A percentile compares a stretch with the other conserved stretches of the same genome.
Conservation (phyloP, 1,140 invertebrate genomes). For the Heliothis subflexa region DNA sequence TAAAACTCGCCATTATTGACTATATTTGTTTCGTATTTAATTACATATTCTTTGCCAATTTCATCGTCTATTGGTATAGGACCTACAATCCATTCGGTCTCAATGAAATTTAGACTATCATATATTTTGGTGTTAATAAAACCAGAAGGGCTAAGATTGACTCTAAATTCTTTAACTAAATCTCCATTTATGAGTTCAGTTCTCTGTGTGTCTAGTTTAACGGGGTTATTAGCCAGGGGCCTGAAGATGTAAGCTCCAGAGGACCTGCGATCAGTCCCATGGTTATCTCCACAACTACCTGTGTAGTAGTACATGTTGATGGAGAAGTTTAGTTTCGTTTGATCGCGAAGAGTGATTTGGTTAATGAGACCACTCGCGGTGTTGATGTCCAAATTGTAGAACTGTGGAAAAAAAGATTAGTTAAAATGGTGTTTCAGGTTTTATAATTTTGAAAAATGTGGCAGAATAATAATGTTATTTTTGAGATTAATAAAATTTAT, state of each 20-base stretch:
- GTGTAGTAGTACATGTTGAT: slow-evolving; percentile 89
- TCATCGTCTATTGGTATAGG: slow-evolving; percentile 93
- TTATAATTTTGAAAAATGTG: not conserved
- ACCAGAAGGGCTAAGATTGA: slow-evolving; percentile 55
- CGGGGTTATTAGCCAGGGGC: slow-evolving; percentile 61
- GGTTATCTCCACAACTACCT: slow-evolving; percentile 65
- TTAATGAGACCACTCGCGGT: slow-evolving; percentile 11
- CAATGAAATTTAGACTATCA: slow-evolving; percentile 87
- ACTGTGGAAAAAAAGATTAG: not conserved
- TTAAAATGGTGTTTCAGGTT: not conserved
- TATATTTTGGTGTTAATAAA: slow-evolving; percentile 90
- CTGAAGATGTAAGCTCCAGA: slow-evolving; percentile 96
- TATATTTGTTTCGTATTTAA: slow-evolving; percentile 89
- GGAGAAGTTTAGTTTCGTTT: slow-evolving; percentile 1
- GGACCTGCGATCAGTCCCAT: slow-evolving; percentile 79
- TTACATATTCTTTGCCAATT: slow-evolving; percentile 94
- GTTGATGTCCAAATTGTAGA: slow-evolving; percentile 15
- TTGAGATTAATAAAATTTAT: too few species aligned
- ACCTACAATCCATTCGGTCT: slow-evolving; percentile 97
- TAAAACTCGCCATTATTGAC: slow-evolving; percentile 91
- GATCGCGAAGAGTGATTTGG: slow-evolving; percentile 49
- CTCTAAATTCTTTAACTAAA: slow-evolving; percentile 93
- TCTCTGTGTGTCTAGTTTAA: slow-evolving; percentile 31
- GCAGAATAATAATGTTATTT: too few species aligned
- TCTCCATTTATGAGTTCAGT: slow-evolving; percentile 88